A percentile compares a stretch with the other conserved stretches of the same genome.
Conservation (phyloP, 2,113 vertebrate species). For the Piprites chloris region DNA sequence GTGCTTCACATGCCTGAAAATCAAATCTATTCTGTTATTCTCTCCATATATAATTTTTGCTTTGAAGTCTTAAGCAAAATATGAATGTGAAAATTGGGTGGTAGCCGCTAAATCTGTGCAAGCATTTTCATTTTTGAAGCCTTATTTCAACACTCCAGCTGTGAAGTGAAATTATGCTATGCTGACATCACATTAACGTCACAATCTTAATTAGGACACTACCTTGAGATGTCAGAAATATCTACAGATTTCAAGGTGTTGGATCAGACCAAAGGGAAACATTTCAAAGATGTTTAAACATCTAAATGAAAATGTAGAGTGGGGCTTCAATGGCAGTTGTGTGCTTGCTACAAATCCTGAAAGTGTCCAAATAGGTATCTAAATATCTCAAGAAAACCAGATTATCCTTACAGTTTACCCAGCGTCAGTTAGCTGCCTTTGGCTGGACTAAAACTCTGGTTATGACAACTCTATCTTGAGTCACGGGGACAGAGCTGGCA, state of each 20-base stretch:
- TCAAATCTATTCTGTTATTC: neutral
- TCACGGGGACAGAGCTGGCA: neutral
- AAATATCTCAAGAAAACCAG: neutral
- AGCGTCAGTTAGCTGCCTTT: neutral
- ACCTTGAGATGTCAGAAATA: neutral
- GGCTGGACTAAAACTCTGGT: neutral
- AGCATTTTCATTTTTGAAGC: neutral
- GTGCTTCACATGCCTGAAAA: neutral
- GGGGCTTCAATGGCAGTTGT: neutral
- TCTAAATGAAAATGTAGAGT: neutral
- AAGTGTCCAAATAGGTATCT: neutral
- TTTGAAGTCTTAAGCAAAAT: conserved; percentile 10
- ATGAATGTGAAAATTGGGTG: conserved; percentile 1
- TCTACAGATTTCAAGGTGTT: neutral
- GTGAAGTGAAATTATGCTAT: neutral
- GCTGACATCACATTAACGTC: neutral
- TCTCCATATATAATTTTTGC: neutral
- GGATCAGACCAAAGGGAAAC: neutral
- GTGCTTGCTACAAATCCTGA: neutral
- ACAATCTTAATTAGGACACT: neutral
- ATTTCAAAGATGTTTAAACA: neutral
- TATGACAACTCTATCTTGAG: neutral
- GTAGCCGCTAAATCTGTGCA: neutral
- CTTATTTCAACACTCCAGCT: conserved; percentile 2
- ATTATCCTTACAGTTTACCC: neutral